Evolutionary conservation across 2,888 invertebrate species (phyloP).

Genomic region (Tipula vernalis): DNA sequence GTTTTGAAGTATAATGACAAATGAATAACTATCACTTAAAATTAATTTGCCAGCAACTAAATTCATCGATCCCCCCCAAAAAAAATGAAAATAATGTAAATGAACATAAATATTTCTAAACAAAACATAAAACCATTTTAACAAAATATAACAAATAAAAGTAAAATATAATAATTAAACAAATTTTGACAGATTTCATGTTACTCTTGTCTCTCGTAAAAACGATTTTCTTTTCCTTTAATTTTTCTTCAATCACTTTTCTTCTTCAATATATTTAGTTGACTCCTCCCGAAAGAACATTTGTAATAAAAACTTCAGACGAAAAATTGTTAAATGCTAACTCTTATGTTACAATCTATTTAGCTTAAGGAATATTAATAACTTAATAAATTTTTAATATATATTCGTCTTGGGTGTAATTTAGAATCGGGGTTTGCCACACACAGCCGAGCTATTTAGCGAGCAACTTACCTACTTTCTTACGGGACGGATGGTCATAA

Average conservation of each 20-base stretch:
- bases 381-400: neutral
- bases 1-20: neutral
- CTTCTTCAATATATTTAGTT: neutral
- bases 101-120: neutral
- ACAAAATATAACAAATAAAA: conserved; percentile 4
- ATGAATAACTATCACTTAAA: neutral
- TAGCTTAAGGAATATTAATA: neutral
- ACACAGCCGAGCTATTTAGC: neutral
- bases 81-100: neutral
- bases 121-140: neutral
- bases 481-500: neutral
- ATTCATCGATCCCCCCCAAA: neutral
- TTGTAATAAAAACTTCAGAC: neutral
- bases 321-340: neutral
- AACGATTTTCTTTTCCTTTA: neutral
- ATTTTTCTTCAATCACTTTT: neutral
- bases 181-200: conserved; percentile 4
- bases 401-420: neutral
- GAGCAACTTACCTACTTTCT: neutral
- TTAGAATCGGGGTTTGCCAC: neutral
- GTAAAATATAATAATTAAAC: neutral
- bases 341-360: neutral
- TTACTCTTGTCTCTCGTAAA: neutral
- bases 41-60: neutral
- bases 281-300: neutral